Evolutionary conservation across 2,113 vertebrate species (phyloP).

Genomic region (Rana temporaria): DNA sequence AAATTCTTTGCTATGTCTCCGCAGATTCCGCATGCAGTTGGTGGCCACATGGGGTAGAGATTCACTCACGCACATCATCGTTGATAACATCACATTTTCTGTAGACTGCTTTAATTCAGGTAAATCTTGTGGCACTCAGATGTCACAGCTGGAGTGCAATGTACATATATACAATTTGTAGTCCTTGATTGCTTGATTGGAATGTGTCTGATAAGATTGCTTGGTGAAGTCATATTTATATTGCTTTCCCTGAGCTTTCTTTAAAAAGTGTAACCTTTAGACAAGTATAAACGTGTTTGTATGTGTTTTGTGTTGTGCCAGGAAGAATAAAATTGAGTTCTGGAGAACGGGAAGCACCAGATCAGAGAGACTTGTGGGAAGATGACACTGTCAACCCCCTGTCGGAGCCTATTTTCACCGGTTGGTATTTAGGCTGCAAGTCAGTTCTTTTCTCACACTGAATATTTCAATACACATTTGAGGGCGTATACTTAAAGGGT

Average conservation of each 20-base stretch:
- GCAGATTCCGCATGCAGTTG: constrained; percentile 82
- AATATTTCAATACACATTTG: neutral
- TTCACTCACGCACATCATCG: constrained; percentile 81
- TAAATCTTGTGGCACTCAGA: constrained; percentile 62
- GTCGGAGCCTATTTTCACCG: constrained; percentile 81
- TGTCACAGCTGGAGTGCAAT: neutral
- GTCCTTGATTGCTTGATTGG: neutral
- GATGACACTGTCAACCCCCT: constrained; percentile 76
- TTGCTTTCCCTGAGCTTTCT: neutral
- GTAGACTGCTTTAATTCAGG: constrained; percentile 79
- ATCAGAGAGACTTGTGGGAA: constrained; percentile 58
- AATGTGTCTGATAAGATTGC: neutral
- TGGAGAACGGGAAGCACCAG: constrained; percentile 64
- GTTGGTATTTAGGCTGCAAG: constrained; percentile 63
- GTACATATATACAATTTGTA: neutral
- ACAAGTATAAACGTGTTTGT: neutral
- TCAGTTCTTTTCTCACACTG: neutral
- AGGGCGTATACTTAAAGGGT: no score
- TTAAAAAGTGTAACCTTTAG: neutral
- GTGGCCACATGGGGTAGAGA: constrained; percentile 78
- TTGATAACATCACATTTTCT: constrained; percentile 84
- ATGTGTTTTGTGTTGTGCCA: constrained; percentile 58
- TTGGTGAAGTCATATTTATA: neutral
- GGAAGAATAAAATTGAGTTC: constrained; percentile 62
- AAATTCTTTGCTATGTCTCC: constrained; percentile 31